phyloP scores from a whole-genome alignment of 1,140 invertebrate genomes.

The Brachionus asplanchnoidis region DNA sequence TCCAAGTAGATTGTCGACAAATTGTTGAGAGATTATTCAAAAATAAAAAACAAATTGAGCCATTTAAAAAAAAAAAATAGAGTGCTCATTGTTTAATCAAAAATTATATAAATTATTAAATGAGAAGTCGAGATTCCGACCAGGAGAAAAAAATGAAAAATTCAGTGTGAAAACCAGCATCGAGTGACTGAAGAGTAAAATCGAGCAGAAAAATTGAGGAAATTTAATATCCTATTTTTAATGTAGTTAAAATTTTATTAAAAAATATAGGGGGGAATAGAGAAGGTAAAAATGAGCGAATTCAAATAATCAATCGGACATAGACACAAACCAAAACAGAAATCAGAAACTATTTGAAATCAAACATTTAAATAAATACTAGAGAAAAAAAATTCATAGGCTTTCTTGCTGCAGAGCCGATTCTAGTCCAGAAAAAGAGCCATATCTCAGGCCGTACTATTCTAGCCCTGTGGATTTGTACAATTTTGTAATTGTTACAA shows the following conservation, averaged over 20 bases:
- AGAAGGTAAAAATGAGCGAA: neutral
- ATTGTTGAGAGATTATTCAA: neutral
- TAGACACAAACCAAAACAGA: slow-evolving; percentile 25
- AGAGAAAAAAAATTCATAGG: neutral
- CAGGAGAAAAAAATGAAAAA: neutral
- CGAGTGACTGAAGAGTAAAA: neutral
- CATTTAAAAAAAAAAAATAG: neutral
- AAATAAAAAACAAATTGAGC: neutral
- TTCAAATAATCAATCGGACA: slow-evolving; percentile 10
- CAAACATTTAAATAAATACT: neutral
- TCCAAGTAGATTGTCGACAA: neutral
- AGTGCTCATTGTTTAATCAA: slow-evolving; percentile 10
- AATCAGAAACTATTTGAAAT: slow-evolving; percentile 1
- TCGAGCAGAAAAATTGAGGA: neutral
- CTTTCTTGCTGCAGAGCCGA: neutral
- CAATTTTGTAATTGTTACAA: neutral
- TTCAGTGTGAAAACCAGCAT: neutral
- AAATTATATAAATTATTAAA: neutral
- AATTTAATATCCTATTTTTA: slow-evolving; percentile 28
- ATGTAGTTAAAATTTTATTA: neutral
- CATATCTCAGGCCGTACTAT: neutral
- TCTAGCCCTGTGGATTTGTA: neutral
- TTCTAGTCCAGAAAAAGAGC: neutral
- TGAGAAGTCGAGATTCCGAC: neutral
- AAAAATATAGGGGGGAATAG: neutral